Conservation (phyloP, 2,113 vertebrate species). For the Sinocyclocheilus rhinocerous region DNA sequence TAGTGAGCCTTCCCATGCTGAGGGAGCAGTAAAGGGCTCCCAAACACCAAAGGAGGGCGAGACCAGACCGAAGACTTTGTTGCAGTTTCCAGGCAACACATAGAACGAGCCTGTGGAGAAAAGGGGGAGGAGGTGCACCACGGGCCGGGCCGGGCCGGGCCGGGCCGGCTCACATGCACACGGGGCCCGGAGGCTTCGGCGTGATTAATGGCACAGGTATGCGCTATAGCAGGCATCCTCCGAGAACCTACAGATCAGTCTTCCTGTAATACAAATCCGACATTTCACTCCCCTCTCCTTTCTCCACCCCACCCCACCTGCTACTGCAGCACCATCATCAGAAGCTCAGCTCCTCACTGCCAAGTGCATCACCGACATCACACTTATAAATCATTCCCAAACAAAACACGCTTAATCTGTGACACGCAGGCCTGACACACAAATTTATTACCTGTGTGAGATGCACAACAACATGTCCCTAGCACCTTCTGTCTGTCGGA, state of each 20-base stretch:
- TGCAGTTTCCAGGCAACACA: conserved; percentile 64
- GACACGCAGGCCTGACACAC: conserved; percentile 70
- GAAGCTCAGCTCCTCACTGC: conserved; percentile 70
- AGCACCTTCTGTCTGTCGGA: conserved; percentile 73
- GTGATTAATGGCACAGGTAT: conserved; percentile 78
- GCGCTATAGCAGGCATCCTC: conserved; percentile 72
- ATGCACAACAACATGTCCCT: conserved; percentile 67
- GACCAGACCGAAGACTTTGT: conserved; percentile 25
- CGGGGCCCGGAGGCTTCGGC: conserved; percentile 60
- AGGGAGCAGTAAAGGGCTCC: neutral
- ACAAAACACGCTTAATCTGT: conserved; percentile 82
- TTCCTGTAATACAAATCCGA: conserved; percentile 78
- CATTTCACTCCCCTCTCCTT: conserved; percentile 56
- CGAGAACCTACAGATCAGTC: conserved; percentile 76
- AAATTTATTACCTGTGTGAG: conserved; percentile 77
- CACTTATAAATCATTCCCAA: conserved; percentile 82
- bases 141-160: conserved; percentile 56
- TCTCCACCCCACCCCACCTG: conserved; percentile 70
- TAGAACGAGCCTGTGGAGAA: conserved; percentile 62
- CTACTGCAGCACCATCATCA: conserved; percentile 68
- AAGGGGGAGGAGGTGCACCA: conserved; percentile 36
- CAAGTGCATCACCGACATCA: conserved; percentile 70
- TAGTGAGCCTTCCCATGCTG: conserved; percentile 1
- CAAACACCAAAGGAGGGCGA: conserved; percentile 25
- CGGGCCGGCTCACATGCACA: conserved; percentile 66